Percentiles rank a stretch among this genome's conserved stretches.
Evolutionary conservation across 2,888 invertebrate species (phyloP).

Genomic region (Torymus auratus): DNA sequence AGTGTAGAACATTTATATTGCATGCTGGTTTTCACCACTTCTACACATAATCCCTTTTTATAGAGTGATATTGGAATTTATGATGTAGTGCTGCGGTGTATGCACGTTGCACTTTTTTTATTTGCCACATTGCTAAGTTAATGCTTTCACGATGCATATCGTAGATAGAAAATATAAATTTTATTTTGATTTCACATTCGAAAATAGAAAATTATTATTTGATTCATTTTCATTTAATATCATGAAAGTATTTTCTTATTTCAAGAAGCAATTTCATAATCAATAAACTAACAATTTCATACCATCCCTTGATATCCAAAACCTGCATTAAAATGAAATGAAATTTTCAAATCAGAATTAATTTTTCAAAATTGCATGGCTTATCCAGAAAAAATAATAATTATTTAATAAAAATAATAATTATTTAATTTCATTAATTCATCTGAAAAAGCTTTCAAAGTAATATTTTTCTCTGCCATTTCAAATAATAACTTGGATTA

Average conservation of each 20-base stretch:
- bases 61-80: slow-evolving; percentile 12
- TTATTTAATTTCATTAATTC: too few species aligned
- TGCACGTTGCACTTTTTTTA: slow-evolving; percentile 38
- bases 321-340: background rate
- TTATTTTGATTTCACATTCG: background rate
- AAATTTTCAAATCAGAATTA: too few species aligned
- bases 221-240: background rate
- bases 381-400: too few species aligned
- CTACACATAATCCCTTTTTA: slow-evolving; percentile 17
- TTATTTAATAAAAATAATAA: too few species aligned
- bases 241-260: slow-evolving; percentile 22
- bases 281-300: slow-evolving; percentile 6
- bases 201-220: slow-evolving; percentile 1
- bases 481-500: too few species aligned
- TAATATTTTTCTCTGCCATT: too few species aligned
- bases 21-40: slow-evolving; percentile 44
- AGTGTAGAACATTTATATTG: slow-evolving; percentile 21
- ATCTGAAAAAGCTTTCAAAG: too few species aligned
- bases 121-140: background rate
- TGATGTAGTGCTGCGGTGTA: slow-evolving; percentile 34
- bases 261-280: background rate
- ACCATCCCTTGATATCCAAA: slow-evolving; percentile 18
- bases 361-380: too few species aligned
- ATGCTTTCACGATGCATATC: slow-evolving; percentile 24
- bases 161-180: slow-evolving; percentile 4